A percentile compares a stretch with the other conserved stretches of the same genome.
phyloP scores from a whole-genome alignment of 2,797 vertebrate genomes.

The Novumbra hubbsi region DNA sequence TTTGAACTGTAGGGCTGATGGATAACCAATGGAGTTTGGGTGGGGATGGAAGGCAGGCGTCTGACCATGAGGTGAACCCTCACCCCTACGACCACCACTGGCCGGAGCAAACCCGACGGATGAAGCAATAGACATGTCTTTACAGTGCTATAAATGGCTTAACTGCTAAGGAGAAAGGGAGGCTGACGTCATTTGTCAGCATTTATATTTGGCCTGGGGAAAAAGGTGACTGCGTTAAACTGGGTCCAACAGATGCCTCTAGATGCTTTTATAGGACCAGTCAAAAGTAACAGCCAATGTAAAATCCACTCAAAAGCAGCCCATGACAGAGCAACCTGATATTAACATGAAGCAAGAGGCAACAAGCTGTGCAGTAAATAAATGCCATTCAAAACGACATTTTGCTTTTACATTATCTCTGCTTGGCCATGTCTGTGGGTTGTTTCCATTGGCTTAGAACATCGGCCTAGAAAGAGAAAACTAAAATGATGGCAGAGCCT shows the following conservation, averaged over 20 bases:
- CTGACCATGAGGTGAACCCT: constrained; percentile 70
- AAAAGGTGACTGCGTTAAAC: constrained; percentile 22
- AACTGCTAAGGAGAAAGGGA: constrained; percentile 61
- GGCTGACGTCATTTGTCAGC: constrained; percentile 33
- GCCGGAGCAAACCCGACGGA: constrained; percentile 60
- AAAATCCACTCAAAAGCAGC: constrained; percentile 1
- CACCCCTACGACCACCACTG: constrained; percentile 51
- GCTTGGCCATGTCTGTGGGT: constrained; percentile 21
- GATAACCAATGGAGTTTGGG: constrained; percentile 24
- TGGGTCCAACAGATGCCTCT: constrained; percentile 23
- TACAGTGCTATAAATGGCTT: constrained; percentile 74
- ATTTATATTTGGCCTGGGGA: constrained; percentile 14
- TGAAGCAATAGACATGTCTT: constrained; percentile 70
- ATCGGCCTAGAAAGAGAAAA: constrained; percentile 14
- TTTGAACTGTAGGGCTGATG: constrained; percentile 20
- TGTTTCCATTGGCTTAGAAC: constrained; percentile 47
- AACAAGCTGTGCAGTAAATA: constrained; percentile 31
- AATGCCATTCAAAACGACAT: too few species aligned
- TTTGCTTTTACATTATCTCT: constrained; percentile 24
- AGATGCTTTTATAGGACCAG: constrained; percentile 16
- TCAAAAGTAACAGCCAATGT: constrained; percentile 10
- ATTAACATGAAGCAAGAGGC: constrained; percentile 39
- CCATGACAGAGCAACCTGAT: background rate
- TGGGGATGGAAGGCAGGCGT: constrained; percentile 24
- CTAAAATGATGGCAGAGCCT: constrained; percentile 32